Evolutionary conservation across 2,888 invertebrate species (phyloP).

Genomic region (Zootermopsis nevadensis): DNA sequence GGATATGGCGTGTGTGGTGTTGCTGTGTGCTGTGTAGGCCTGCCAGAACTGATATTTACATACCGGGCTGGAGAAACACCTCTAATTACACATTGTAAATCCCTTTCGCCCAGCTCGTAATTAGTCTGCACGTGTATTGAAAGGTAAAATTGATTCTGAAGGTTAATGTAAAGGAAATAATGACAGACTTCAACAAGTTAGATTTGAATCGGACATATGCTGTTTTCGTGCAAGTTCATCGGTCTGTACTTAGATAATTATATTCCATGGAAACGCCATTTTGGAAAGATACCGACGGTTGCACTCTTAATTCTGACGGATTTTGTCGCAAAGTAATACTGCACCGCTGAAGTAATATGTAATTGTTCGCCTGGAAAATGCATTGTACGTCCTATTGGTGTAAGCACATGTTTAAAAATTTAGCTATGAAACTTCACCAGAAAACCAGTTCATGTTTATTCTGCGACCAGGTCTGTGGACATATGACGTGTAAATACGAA

Average conservation of each 20-base stretch:
- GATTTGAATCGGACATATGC: no score
- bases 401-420: constrained; percentile 3
- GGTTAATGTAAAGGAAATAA: background rate
- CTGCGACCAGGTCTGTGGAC: background rate
- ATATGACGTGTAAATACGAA: background rate
- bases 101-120: background rate
- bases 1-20: background rate
- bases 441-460: background rate
- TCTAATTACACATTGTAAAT: background rate
- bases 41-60: no score
- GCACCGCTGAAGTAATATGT: background rate
- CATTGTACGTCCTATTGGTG: background rate
- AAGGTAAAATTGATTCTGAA: background rate
- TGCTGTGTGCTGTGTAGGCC: no score
- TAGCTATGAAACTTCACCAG: background rate
- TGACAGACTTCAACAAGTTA: no score
- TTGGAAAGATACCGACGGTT: no score
- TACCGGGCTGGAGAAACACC: background rate
- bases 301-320: no score
- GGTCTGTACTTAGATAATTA: no score
- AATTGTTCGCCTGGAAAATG: background rate
- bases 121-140: background rate
- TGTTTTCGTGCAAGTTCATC: no score
- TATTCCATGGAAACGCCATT: no score
- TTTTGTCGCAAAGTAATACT: background rate